Conservation (phyloP, 2,888 invertebrate species). For the Diadegma fenestrale region DNA sequence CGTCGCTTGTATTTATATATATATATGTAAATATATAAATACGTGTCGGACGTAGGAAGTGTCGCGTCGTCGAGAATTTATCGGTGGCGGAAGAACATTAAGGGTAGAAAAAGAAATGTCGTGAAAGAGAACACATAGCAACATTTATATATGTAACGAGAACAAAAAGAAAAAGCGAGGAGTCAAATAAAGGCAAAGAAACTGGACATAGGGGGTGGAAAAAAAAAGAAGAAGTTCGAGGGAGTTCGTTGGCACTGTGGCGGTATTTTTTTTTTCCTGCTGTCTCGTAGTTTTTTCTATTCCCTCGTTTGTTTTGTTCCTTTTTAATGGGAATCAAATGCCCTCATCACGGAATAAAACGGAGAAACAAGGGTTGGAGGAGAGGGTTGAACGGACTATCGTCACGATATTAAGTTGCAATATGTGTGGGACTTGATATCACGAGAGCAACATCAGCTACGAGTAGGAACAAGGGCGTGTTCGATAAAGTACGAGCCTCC, state of each 20-base stretch:
- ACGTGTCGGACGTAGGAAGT: slow-evolving; percentile 54
- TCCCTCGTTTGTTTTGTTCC: slow-evolving; percentile 14
- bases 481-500: slow-evolving; percentile 50
- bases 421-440: slow-evolving; percentile 47
- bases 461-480: slow-evolving; percentile 61
- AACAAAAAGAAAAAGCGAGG: slow-evolving; percentile 40
- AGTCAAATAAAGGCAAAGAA: slow-evolving; percentile 40
- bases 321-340: slow-evolving; percentile 63
- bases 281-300: slow-evolving; percentile 14
- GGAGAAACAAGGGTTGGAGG: not conserved
- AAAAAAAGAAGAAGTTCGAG: slow-evolving; percentile 41
- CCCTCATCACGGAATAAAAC: slow-evolving; percentile 51
- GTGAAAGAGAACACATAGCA: slow-evolving; percentile 19
- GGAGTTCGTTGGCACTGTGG: slow-evolving; percentile 58
- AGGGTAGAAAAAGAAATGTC: slow-evolving; percentile 59
- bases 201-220: slow-evolving; percentile 21
- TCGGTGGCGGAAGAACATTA: slow-evolving; percentile 68
- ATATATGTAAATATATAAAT: slow-evolving; percentile 24
- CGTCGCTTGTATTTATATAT: slow-evolving; percentile 33
- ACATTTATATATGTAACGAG: slow-evolving; percentile 27
- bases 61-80: slow-evolving; percentile 67
- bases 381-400: slow-evolving; percentile 23
- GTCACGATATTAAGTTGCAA: slow-evolving; percentile 31
- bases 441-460: slow-evolving; percentile 51
- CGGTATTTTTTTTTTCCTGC: slow-evolving; percentile 29